Evolutionary conservation across 2,888 invertebrate species (phyloP), one percentile per base, ranked within the genome.

Genomic region (Heteromurus nitidus): DNA sequence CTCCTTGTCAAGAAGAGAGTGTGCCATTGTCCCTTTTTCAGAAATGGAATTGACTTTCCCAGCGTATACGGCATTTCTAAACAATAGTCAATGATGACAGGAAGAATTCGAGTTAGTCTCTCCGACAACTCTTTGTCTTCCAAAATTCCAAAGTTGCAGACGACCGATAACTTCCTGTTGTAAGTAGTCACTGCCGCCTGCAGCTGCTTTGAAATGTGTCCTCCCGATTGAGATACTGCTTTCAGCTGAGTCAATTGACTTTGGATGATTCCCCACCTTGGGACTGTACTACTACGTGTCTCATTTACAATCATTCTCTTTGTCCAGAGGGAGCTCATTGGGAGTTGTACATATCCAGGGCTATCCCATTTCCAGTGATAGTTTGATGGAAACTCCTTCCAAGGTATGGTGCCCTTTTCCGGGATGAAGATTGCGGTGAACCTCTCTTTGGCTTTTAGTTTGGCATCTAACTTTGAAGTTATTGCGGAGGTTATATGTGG

Each of bases 11-110:
- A n/a, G 22, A 26, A 60, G 13, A 83, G 24, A 3, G 67, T 74
- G 0, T 3, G 20, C 9, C 20, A 24, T 20, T 67, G 20, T 7
- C 65, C 60, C 18, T 18, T 11, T 60, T 67, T 47, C 9, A 83
- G 36, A 24, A 75, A 16, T 16, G 73, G 68, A 28, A 83, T 89
- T 89, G 89, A 44, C 11, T 31, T 9, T 3, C 44, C 26, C n/a
- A 80, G 30, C 16, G 58, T 13, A 16, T 28, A 18, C 13, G 72
- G 72, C 2, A 80, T 24, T 13, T 55, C 24, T 24, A 73, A 16
- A 0, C 73, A 72, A n/a, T 50, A 22, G 5, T 69, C 50, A 0
- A 60, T 18, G 18, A 77, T 60, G 3, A 22, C 0, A 5, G 65
- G 65, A 26, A 65, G 18, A 3, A 44, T 44, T n/a, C 3, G 3